Evolutionary conservation across 2,113 vertebrate genomes (phyloP), one percentile per base, ranked within the genome.

Genomic region (Salminus brasiliensis): DNA sequence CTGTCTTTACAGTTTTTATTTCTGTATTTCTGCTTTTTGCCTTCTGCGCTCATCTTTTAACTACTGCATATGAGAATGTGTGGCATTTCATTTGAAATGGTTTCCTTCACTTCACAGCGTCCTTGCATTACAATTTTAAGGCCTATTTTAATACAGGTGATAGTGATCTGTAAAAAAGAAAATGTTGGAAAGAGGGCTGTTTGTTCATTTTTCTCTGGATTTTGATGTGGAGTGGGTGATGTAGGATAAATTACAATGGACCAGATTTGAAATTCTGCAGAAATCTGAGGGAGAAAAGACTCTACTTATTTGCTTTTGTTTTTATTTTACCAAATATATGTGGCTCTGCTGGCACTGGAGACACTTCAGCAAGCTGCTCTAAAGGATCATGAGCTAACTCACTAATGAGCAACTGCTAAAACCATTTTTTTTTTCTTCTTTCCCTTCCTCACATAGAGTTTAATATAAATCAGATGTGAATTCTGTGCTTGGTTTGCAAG

Each of bases 251-350:
- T 34, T 66, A 68, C 34, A 81, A 85, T 72, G 79, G 86, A 86
- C 69, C 53, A 32, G 45, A 76, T 53, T 73, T 69, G 86, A 81
- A 18, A 55, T 55, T 36, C 21, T 53, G 32, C 49, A 32, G 52
- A 30, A 49, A 43, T 23, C 34, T 49, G 39, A 16, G 67, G 23
- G 43, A 71, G 83, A 53, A 81, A 47, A 74, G 41, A 76, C 10
- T 62, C 11, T n/a, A 8, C 21, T 84, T 29, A 70, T 81, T 78
- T 49, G 52, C 73, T 79, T 81, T 69, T 76, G 63, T 88, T 88
- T 87, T 89, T 71, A 90, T 90, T 89, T 90, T 92, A 91, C 90
- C 92, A 93, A 92, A 92, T 89, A 84, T 87, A 85, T 88, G 86
- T 87, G 84, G 85, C 88, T 88, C 80, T 86, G 74, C 63, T 74